Base-by-base conservation (phyloP, 2,113 vertebrate genomes). In the Rhynchomys soricoides region DNA sequence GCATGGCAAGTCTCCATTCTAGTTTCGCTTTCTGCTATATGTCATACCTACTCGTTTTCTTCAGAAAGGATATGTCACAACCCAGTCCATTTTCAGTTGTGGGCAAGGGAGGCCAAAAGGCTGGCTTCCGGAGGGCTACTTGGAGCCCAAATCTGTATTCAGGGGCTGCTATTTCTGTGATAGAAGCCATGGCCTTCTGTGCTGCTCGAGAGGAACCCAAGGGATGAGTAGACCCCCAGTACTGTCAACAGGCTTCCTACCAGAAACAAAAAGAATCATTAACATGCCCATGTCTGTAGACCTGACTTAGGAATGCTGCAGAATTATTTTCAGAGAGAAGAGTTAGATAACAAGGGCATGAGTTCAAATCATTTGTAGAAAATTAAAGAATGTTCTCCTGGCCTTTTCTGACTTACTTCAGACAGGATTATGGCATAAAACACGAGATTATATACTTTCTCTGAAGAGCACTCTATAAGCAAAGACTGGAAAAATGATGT, bases 11-110 rank as follows among this genome's bases (percentile, higher is more conserved):
- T 19, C 50, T 22, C 55, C 1, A 11, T 48, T 45, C 26, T 90
- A 89, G 7, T 15, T 3, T 92, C 96, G 93, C 19, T 31, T 13
- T 34, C 40, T 8, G 1, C 73, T 16, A 1, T 13, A 7, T 0
- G 0, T 71, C 37, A 43, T 1, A 59, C n/a, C 55, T 75, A 77
- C 95, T 90, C 92, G 0, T 45, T 31, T 92, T 91, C 98, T 97
- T 96, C 96, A 97, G 97, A 82, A 95, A 59, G 96, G 95, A 75
- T 94, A 81, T 96, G 98, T 96, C 94, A 96, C 70, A 74, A 68
- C n/a, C 91, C 94, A 91, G 92, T 52, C 3, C 0, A 7, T 5
- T 64, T 40, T 5, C 29, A 7, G 24, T 31, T 3, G 12, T 2
- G 3, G 48, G n/a, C n/a, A 19, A n/a, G 48, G 37, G 34, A 93